These are phyloP conservation scores for Paracyclopina nana DNA, from an alignment of 1,140 invertebrate species.

Conservation along the genomic window DNA sequence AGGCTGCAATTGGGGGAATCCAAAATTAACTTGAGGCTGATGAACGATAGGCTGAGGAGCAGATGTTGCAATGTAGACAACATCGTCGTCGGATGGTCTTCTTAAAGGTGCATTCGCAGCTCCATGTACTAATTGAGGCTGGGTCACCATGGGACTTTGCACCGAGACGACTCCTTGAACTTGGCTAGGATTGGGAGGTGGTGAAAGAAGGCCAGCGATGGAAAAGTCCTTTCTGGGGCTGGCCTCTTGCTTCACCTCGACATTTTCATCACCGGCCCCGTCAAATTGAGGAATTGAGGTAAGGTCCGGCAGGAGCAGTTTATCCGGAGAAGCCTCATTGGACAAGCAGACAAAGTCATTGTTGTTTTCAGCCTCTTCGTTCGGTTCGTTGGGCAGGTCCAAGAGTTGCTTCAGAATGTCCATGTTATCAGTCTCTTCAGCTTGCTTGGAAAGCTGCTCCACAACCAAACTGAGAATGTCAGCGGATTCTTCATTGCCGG, in stretches of 20 bases:
- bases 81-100: no score
- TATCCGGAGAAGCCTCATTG: no score
- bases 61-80: neutral
- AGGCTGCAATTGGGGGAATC: neutral
- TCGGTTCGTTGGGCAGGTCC: no score
- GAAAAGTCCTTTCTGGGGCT: slow-evolving; percentile 13
- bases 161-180: neutral
- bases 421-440: neutral
- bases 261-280: slow-evolving; percentile 1
- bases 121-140: no score
- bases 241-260: no score
- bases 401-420: neutral
- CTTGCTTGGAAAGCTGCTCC: neutral
- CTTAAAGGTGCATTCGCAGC: no score
- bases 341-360: no score
- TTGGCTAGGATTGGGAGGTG: neutral
- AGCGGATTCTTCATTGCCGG: no score
- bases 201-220: slow-evolving; percentile 10
- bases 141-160: neutral
- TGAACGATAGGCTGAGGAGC: no score
- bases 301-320: no score
- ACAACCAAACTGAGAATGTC: no score
- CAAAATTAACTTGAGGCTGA: no score
- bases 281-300: neutral
- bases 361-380: neutral